phyloP scores from a whole-genome alignment of 2,113 vertebrate species.

The Aplodontia rufa region DNA sequence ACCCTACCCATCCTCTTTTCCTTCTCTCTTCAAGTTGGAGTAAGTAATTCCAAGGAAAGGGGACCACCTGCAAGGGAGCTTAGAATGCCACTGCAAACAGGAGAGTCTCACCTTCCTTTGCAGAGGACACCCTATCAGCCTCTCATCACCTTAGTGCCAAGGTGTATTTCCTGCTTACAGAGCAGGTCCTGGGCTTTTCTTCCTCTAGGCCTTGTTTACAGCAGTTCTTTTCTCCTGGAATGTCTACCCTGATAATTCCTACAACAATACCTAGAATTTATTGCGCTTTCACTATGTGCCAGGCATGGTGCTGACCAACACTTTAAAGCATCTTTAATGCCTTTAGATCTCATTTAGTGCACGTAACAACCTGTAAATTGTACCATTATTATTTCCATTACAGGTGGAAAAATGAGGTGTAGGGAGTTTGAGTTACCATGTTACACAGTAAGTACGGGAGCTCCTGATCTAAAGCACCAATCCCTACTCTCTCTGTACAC shows the following conservation, averaged over 20 bases:
- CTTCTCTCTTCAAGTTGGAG: neutral
- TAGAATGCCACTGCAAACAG: neutral
- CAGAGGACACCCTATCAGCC: neutral
- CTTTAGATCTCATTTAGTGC: neutral
- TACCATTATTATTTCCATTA: slow-evolving; percentile 7
- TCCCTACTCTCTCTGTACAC: fast-evolving
- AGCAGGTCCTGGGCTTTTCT: neutral
- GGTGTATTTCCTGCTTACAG: neutral
- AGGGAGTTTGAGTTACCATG: neutral
- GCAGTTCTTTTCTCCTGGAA: neutral
- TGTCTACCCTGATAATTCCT: neutral
- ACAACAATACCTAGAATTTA: neutral
- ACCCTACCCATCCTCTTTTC: neutral
- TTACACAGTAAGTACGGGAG: neutral
- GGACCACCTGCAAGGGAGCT: neutral
- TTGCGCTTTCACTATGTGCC: neutral
- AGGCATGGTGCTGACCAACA: neutral
- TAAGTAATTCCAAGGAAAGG: neutral
- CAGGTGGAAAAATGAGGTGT: neutral
- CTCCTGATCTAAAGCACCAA: neutral
- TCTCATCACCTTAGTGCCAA: neutral
- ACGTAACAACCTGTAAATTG: neutral
- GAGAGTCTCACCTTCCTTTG: neutral
- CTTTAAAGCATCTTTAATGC: neutral
- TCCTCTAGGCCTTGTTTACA: neutral